Conservation (phyloP, 1,140 invertebrate species). For the Chironomus tepperi region DNA sequence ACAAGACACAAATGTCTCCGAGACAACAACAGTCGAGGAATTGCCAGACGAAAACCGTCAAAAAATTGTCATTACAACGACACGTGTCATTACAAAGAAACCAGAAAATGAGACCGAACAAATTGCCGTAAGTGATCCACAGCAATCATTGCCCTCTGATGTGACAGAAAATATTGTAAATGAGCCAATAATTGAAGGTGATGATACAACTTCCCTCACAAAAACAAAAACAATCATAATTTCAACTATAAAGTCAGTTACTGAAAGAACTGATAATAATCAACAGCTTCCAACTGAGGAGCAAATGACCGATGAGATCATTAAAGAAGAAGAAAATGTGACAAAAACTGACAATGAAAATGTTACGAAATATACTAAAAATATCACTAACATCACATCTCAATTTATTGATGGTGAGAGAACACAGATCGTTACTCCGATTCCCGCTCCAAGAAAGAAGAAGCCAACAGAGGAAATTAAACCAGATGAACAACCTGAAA, state of each 20-base stretch:
- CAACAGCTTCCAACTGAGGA: not conserved
- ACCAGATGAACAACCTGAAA: not conserved
- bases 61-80: constrained; percentile 7
- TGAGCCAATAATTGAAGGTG: not conserved
- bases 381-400: not conserved
- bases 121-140: not conserved
- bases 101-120: not conserved
- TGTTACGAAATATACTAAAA: not conserved
- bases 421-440: not conserved
- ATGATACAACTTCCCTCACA: not conserved
- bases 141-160: not conserved
- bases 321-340: not conserved
- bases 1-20: not conserved
- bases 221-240: constrained; percentile 16
- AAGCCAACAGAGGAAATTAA: not conserved
- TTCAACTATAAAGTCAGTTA: not conserved
- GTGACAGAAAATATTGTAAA: not conserved
- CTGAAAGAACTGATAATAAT: not conserved
- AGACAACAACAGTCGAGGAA: not conserved
- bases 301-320: not conserved
- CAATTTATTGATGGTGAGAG: not conserved
- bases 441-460: constrained; percentile 3
- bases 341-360: not conserved
- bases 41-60: not conserved
- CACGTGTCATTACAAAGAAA: not conserved